Percentiles rank a stretch among this genome's conserved stretches.
Conservation (phyloP, 2,797 vertebrate species). For the Hemitrygon akajei region DNA sequence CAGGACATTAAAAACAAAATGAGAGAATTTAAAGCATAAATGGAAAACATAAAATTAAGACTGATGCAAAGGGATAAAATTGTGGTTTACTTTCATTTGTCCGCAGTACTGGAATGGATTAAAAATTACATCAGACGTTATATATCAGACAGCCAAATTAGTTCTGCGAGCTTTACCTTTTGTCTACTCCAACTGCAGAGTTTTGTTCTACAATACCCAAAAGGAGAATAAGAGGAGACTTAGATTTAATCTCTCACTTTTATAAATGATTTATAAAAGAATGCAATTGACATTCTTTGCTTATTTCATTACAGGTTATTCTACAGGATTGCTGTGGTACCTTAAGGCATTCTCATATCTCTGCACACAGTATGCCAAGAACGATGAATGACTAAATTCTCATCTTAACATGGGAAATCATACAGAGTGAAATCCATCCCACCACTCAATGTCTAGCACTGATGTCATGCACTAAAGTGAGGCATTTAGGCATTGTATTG, state of each 20-base stretch:
- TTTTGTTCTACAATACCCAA: neutral
- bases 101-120: neutral
- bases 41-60: neutral
- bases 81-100: neutral
- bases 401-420: constrained; percentile 39
- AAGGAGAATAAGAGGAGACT: neutral
- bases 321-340: neutral
- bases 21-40: neutral
- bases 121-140: constrained; percentile 27
- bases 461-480: constrained; percentile 52
- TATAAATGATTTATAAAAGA: constrained; percentile 31
- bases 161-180: neutral
- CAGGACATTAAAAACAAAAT: no score
- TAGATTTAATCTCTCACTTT: constrained; percentile 31
- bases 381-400: constrained; percentile 33
- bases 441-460: constrained; percentile 48
- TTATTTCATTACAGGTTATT: neutral
- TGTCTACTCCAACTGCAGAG: neutral
- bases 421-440: constrained; percentile 50
- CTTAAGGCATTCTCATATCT: constrained; percentile 23
- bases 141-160: neutral
- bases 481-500: constrained; percentile 51
- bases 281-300: constrained; percentile 18
- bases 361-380: constrained; percentile 11
- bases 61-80: neutral